phyloP scores from a whole-genome alignment of 2,113 vertebrate genomes.

The Rattus norvegicus region DNA sequence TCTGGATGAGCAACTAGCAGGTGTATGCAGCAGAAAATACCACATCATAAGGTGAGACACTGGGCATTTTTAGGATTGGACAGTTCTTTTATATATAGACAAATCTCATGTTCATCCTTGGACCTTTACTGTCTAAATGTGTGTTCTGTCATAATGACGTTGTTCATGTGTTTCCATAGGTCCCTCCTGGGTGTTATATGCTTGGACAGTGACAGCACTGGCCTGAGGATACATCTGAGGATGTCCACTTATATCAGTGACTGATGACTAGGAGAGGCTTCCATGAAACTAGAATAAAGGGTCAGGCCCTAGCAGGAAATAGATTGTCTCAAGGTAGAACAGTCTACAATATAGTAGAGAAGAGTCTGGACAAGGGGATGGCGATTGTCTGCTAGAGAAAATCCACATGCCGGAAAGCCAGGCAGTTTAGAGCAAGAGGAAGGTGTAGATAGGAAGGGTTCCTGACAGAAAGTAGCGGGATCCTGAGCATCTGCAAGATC shows the following conservation, averaged over 20 bases:
- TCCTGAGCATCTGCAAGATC: neutral
- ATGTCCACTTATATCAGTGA: conserved; percentile 8
- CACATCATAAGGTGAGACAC: neutral
- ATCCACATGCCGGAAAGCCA: neutral
- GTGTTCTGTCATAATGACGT: conserved; percentile 23
- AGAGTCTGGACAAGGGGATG: neutral
- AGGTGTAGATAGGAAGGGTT: neutral
- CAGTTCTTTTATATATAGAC: neutral
- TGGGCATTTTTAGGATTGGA: conserved; percentile 11
- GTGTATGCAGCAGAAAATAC: conserved; percentile 27
- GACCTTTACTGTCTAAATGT: conserved; percentile 45
- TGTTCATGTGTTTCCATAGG: neutral
- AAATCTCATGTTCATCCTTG: neutral
- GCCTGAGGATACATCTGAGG: neutral
- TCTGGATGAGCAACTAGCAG: neutral
- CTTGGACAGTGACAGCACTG: conserved; percentile 39
- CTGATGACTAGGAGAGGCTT: neutral
- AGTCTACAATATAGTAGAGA: neutral
- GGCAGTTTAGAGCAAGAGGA: neutral
- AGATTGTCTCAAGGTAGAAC: neutral
- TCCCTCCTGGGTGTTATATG: conserved; percentile 23
- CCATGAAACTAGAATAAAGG: neutral
- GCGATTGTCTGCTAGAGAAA: neutral
- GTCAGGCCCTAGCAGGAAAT: neutral
- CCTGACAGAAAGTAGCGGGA: neutral